Conservation (phyloP, 2,888 invertebrate genomes). For the Ashinkailepas kermadecensis region DNA sequence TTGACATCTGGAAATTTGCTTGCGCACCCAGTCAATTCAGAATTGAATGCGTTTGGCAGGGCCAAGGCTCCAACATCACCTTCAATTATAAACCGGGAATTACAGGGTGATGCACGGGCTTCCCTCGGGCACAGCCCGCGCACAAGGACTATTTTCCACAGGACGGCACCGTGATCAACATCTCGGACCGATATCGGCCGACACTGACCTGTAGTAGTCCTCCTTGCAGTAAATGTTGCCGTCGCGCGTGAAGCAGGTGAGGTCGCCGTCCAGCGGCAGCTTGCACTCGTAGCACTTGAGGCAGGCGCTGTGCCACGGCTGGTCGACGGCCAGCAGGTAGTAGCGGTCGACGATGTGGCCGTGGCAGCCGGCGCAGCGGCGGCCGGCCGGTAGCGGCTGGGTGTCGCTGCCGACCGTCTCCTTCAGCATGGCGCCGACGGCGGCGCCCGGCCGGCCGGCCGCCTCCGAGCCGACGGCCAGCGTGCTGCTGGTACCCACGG, state of each 20-base stretch:
- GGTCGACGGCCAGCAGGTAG: slow-evolving; percentile 75
- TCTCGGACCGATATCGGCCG: not conserved
- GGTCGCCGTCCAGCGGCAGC: slow-evolving; percentile 70
- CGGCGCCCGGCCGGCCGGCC: slow-evolving; percentile 14
- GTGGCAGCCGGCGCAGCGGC: slow-evolving; percentile 53
- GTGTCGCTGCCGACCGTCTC: not conserved
- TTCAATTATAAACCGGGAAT: too few species aligned
- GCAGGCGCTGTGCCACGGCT: slow-evolving; percentile 82
- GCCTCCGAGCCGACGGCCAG: not conserved
- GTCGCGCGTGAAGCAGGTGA: slow-evolving; percentile 81
- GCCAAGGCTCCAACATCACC: too few species aligned
- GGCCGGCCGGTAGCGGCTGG: slow-evolving; percentile 1
- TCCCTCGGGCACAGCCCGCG: too few species aligned
- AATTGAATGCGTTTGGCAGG: too few species aligned
- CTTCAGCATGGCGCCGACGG: not conserved
- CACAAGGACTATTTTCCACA: too few species aligned
- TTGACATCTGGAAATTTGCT: too few species aligned
- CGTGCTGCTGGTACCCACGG: not conserved
- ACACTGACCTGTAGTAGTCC: slow-evolving; percentile 77
- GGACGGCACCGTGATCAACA: too few species aligned
- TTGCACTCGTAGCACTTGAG: slow-evolving; percentile 78
- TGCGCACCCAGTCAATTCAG: too few species aligned
- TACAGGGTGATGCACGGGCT: too few species aligned
- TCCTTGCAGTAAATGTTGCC: slow-evolving; percentile 90
- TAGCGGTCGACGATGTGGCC: slow-evolving; percentile 53